phyloP scores from a whole-genome alignment of 2,797 vertebrate genomes.

The Hozukius guyotensis region DNA sequence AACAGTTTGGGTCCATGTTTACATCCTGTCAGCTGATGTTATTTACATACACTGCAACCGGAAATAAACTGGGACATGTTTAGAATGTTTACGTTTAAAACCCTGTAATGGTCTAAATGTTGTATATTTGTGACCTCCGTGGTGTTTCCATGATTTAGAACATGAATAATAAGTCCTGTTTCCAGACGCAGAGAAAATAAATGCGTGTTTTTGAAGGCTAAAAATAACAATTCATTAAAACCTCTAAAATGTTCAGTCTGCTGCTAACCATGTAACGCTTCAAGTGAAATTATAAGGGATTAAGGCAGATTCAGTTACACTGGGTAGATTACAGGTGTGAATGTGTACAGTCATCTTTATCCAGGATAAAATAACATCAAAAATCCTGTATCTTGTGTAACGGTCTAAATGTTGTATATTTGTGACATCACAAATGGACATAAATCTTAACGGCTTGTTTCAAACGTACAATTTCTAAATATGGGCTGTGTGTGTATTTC shows the following conservation, averaged over 20 bases:
- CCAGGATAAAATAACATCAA: conserved; percentile 48
- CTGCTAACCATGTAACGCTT: conserved; percentile 42
- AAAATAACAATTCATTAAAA: conserved; percentile 33
- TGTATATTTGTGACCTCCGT: conserved; percentile 24
- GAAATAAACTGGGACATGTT: too few relatives aligned
- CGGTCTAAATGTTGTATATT: too few relatives aligned
- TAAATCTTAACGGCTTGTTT: conserved; percentile 13
- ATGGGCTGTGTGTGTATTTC: too few relatives aligned
- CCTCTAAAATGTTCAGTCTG: conserved; percentile 47
- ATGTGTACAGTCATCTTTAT: conserved; percentile 44
- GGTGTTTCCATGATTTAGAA: conserved; percentile 17
- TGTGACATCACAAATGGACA: too few relatives aligned
- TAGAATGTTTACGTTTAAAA: too few relatives aligned
- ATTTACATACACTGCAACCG: too few relatives aligned
- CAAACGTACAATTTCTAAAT: conserved; percentile 1
- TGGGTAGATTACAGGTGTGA: conserved; percentile 23
- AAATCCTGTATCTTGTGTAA: conserved; percentile 30
- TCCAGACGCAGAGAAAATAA: conserved; percentile 15
- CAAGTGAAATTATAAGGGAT: conserved; percentile 18
- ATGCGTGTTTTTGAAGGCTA: conserved; percentile 20
- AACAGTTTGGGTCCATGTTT: too few relatives aligned
- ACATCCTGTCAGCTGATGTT: too few relatives aligned
- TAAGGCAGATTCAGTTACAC: conserved; percentile 23
- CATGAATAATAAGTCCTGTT: not conserved
- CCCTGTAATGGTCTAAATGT: too few relatives aligned